phyloP scores from a whole-genome alignment of 92 coral and sea anemone species.

The Diadumene lineata region DNA sequence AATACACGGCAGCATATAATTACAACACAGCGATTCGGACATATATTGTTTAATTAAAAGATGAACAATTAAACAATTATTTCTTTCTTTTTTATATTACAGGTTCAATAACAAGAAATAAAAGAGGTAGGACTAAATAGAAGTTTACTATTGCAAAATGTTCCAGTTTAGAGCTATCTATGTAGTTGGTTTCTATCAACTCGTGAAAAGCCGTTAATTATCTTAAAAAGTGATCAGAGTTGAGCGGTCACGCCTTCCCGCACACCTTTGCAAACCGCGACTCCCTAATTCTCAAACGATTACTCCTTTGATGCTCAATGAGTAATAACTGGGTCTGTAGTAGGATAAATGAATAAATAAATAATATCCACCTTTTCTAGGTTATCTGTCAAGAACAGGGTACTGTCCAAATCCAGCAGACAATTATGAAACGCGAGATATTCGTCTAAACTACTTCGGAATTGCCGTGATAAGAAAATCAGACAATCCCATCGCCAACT shows the following conservation, averaged over 20 bases:
- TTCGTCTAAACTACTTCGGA: slow-evolving; percentile 71
- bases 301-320: too few species aligned
- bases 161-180: too few species aligned
- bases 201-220: background rate
- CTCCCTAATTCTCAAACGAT: too few species aligned
- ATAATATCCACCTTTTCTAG: slow-evolving; percentile 26
- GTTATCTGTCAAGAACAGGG: slow-evolving; percentile 92
- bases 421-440: slow-evolving; percentile 59
- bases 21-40: too few species aligned
- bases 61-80: too few species aligned
- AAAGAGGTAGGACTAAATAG: slow-evolving; percentile 42
- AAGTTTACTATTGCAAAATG: too few species aligned
- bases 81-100: background rate
- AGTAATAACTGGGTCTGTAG: too few species aligned
- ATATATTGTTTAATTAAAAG: too few species aligned
- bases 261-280: too few species aligned
- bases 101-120: slow-evolving; percentile 60
- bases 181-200: too few species aligned
- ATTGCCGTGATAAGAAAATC: slow-evolving; percentile 52
- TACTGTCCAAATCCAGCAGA: slow-evolving; percentile 69
- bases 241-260: too few species aligned
- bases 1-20: too few species aligned
- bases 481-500: slow-evolving; percentile 50
- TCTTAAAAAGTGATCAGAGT: background rate
- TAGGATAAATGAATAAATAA: background rate